A percentile compares a stretch with the other conserved stretches of the same genome.
Evolutionary conservation across 2,888 invertebrate genomes (phyloP).

Genomic region (Nephrotoma appendiculata): DNA sequence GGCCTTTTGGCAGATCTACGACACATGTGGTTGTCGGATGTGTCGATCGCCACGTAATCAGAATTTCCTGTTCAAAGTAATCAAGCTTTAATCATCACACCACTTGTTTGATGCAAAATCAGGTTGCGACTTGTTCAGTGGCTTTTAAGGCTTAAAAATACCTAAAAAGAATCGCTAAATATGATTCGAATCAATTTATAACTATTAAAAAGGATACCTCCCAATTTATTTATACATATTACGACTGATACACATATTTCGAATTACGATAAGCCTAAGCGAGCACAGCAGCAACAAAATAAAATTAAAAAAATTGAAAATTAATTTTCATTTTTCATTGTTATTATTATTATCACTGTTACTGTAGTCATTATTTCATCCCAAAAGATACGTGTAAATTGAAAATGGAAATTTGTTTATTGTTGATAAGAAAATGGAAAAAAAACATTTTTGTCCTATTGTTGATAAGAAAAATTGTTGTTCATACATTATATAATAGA

Average conservation of each 20-base stretch:
- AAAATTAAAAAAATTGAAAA: background rate
- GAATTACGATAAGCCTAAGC: background rate
- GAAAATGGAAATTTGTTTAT: background rate
- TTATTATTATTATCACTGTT: background rate
- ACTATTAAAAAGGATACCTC: too few relatives aligned
- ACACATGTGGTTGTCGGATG: too few relatives aligned
- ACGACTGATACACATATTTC: background rate
- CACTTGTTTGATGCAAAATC: too few relatives aligned
- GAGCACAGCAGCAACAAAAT: background rate
- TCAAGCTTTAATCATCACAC: too few relatives aligned
- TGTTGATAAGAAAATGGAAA: background rate
- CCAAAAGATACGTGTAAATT: background rate
- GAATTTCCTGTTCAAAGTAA: too few relatives aligned
- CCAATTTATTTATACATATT: too few relatives aligned
- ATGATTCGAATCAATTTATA: too few relatives aligned
- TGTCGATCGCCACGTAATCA: too few relatives aligned
- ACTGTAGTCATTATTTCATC: background rate
- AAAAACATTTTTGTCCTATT: background rate
- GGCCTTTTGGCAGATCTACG: too few relatives aligned
- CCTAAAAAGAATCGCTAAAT: too few relatives aligned
- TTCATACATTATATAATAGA: background rate
- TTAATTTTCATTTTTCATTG: background rate
- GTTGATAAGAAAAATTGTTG: background rate
- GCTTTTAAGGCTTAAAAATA: too few relatives aligned
- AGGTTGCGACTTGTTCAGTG: too few relatives aligned